Base-by-base conservation (phyloP, 2,797 vertebrate species). In the Gadopsis bispinosus region DNA sequence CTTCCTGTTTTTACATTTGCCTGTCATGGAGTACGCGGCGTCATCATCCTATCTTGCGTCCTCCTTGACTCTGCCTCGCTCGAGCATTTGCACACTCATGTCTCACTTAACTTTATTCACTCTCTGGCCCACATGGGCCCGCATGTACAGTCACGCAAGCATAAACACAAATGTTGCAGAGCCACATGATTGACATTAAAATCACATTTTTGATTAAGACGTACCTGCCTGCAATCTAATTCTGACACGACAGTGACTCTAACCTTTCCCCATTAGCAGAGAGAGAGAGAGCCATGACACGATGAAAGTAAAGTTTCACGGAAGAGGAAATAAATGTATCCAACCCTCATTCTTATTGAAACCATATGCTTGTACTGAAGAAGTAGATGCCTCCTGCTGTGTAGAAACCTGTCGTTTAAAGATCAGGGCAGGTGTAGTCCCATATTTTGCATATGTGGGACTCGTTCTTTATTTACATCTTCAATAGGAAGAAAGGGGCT, bases 1-100 rank as follows among this genome's bases (percentile, higher is more conserved):
- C 83, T 83, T 89, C 85, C 87, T 88, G 83, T 55, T 79, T 79
- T 87, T 68, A 79, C 74, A 73, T 74, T 53, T 45, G 71, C 59
- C 77, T 73, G 54, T 67, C 48, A 29, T 56, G 53, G 68, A 79
- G 69, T 51, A 37, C 20, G 26, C 47, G 60, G 76, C 73, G 4
- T 70, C 73, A 4, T 68, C 79, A 43, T 60, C 59, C 51, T 22
- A 22, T 71, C 61, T 35, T 39, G 62, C 48, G 10, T 39, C 45
- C 45, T 60, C 45, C 55, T 29, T 41, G 31, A 14, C 67, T 63
- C 63, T 55, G 16, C 33, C 68, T 68, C 75, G 64, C 67, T 65
- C 53, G 60, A 73, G 55, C 65, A 47, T 80, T 72, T 76, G 53
- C 77, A 58, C 59, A 51, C 73, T 78, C 71, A 33, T 37, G 56